Base-by-base conservation (phyloP, 2,797 vertebrate genomes). In the Anabacerthia variegaticeps region DNA sequence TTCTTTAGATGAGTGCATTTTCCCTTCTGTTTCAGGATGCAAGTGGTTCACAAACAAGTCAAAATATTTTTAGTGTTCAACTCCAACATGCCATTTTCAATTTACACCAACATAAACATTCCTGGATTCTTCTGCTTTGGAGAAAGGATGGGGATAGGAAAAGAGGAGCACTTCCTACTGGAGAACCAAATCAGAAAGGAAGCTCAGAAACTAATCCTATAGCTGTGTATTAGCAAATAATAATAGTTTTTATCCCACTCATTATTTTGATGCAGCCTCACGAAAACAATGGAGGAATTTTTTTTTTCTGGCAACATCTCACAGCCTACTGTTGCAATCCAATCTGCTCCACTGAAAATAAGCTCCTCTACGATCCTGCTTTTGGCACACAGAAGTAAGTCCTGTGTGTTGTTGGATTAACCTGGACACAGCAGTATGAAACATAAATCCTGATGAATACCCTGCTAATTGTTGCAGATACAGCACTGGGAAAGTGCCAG, bases 351-450 rank as follows among this genome's bases (percentile, higher is more conserved):
- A 23, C 13, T 55, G 14, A 62, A 82, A 36, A 21, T 55, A 76
- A 72, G 18, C 7, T 78, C 58, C 39, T 88, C 74, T 69, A 22
- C 3, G 3, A 55, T 97, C 78, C 91, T 71, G 18, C 72, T 97
- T 88, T 96, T 83, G 6, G 93, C 97, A 52, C 19, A 56, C 61
- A 97, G 36, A 96, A 91, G 97, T 97, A 76, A 93, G 67, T 51
- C 30, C 34, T 62, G 46, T 58, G 10, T 59, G 22, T 24, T 65
- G 18, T 32, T 78, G 7, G 43, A 84, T 86, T 78, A 66, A 72
- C 20, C 21, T 24, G 30, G 62, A 78, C n/a, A 86, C 55, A 43
- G 15, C 2, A 3, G 7, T 48, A 46, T 34, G 26, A 76, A 62
- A 27, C 27, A 76, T 20, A 77, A 86, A 86, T 69, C 32, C 46